phyloP scores from a whole-genome alignment of 2,888 invertebrate species.

The Galerucella pusilla region DNA sequence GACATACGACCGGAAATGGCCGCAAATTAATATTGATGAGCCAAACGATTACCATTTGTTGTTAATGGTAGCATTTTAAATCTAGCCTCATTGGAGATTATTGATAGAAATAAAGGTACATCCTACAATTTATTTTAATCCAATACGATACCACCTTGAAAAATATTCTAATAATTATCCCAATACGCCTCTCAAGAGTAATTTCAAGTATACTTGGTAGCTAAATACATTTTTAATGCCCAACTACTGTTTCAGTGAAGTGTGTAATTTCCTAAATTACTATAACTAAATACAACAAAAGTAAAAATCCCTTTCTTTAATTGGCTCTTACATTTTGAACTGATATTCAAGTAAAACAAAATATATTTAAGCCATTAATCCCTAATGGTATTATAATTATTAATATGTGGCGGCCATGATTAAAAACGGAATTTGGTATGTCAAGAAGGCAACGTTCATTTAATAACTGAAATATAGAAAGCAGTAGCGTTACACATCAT shows the following conservation, averaged over 20 bases:
- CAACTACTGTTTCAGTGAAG: constrained; percentile 44
- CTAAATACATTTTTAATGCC: constrained; percentile 48
- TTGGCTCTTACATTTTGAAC: constrained; percentile 34
- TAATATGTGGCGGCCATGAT: constrained; percentile 42
- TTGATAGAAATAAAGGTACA: neutral
- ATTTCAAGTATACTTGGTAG: constrained; percentile 45
- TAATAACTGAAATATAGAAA: constrained; percentile 41
- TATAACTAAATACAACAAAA: constrained; percentile 51
- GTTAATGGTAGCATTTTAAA: no score
- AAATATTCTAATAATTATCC: constrained; percentile 25
- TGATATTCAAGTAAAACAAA: constrained; percentile 53
- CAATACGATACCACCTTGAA: neutral
- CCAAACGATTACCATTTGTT: neutral
- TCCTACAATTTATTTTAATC: neutral
- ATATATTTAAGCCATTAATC: constrained; percentile 55
- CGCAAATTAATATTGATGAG: constrained; percentile 28
- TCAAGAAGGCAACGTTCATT: constrained; percentile 50
- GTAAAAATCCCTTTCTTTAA: constrained; percentile 46
- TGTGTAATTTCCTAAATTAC: constrained; percentile 48
- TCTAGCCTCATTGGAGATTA: neutral
- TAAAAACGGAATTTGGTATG: constrained; percentile 50
- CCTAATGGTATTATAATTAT: constrained; percentile 54
- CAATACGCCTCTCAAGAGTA: constrained; percentile 38
- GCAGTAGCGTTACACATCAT: constrained; percentile 16
- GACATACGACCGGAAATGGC: constrained; percentile 29